Evolutionary conservation across 1,140 invertebrate genomes (phyloP), one percentile per base, ranked within the genome.

Genomic region (Atta cephalotes): DNA sequence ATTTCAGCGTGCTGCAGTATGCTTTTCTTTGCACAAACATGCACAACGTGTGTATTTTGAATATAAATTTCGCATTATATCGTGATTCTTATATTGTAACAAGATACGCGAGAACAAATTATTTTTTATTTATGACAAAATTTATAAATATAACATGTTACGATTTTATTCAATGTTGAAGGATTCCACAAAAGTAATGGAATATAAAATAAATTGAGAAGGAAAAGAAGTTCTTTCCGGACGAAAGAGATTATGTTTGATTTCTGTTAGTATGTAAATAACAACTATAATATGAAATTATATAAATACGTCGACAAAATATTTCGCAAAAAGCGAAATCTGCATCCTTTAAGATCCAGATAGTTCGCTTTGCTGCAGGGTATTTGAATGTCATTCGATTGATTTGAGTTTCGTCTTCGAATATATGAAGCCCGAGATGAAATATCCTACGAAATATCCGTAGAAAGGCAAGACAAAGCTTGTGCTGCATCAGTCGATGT

Each of bases 391-490:
- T 35, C 70, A 84, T 51, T 62, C 56, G 56, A 74, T 74, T 74
- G 80, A 84, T 84, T 68, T 49, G 68, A 62, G 39, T 62, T 76
- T 84, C 16, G 70, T 58, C 56, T 74, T 60, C 25, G 56, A 84
- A 84, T 28, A 72, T 81, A 81, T 72, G 51, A 81, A 74, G 18
- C 70, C 2, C 18, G 56, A 81, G 39, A 74, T 62, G 80, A 82
- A 82, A 82, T 74, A 62, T 82, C 39, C 49, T 45, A 3, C 39
- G 80, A 74, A 84, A 84, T 84, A 84, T 84, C 45, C 56, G 56
- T 25, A n/a, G 70, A 74, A 84, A 84, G 56, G 80, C 70, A 76
- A 84, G 80, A 84, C 80, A 84, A 84, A 84, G 80, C 80, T 76
- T 76, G 60, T 62, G 70, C 58, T 58, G 56, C 70, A 76, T 76